A percentile compares a stretch with the other conserved stretches of the same genome.
Conservation (phyloP, 2,888 invertebrate genomes). For the Mythimna albipuncta region DNA sequence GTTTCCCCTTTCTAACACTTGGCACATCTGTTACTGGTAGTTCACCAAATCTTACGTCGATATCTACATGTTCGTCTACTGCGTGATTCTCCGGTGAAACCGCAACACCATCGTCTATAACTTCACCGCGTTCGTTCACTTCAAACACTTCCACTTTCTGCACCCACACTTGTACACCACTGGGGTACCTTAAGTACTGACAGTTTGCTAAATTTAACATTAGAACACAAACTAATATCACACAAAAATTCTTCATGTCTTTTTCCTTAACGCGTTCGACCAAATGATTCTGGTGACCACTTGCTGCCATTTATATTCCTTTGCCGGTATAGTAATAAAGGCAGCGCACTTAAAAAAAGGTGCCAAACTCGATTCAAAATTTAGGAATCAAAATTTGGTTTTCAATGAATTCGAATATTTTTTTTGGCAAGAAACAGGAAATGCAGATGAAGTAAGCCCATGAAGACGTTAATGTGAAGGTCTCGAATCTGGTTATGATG, state of each 20-base stretch:
- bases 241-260: constrained; percentile 27
- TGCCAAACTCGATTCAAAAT: not conserved
- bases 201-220: constrained; percentile 12
- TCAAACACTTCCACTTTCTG: constrained; percentile 31
- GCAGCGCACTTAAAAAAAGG: not conserved
- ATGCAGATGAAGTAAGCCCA: no score
- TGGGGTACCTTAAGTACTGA: constrained; percentile 28
- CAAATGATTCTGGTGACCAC: constrained; percentile 7
- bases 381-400: constrained; percentile 1
- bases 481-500: not conserved
- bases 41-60: constrained; percentile 17
- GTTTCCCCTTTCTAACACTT: constrained; percentile 6
- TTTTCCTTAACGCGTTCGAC: constrained; percentile 9
- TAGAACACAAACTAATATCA: constrained; percentile 15
- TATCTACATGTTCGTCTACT: not conserved
- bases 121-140: constrained; percentile 25
- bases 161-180: constrained; percentile 43
- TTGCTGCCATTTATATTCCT: constrained; percentile 19
- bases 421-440: not conserved
- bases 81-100: not conserved
- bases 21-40: not conserved
- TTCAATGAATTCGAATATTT: not conserved
- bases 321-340: not conserved
- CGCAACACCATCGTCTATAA: not conserved
- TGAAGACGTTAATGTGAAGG: constrained; percentile 1